Conservation (phyloP, 2,113 vertebrate genomes). For the Oryzias curvinotus region DNA sequence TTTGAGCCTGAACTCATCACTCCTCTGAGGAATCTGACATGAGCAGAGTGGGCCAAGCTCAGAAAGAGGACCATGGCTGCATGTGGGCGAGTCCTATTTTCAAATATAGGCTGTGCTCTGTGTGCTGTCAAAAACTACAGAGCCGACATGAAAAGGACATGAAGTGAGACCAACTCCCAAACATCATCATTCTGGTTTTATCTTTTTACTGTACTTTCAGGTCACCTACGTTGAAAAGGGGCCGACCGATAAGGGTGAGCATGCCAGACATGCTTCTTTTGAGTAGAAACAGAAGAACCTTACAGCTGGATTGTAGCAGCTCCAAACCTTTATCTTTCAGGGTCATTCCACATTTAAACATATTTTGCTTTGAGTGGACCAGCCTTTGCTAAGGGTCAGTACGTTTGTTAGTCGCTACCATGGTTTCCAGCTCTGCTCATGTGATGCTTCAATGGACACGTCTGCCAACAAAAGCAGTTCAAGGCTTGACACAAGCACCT, state of each 20-base stretch:
- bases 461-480: conserved; percentile 25
- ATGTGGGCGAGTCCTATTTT: conserved; percentile 4
- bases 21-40: conserved; percentile 2
- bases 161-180: conserved; percentile 9
- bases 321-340: conserved; percentile 24
- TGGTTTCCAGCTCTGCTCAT: conserved; percentile 47
- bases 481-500: conserved; percentile 26
- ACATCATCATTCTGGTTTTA: conserved; percentile 15
- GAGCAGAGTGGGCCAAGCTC: not conserved
- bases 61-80: not conserved
- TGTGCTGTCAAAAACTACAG: conserved; percentile 7
- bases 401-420: conserved; percentile 45
- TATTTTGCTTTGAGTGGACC: conserved; percentile 49
- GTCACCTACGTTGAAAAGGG: conserved; percentile 14
- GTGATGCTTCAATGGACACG: conserved; percentile 43
- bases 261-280: conserved; percentile 5
- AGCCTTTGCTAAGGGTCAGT: conserved; percentile 49
- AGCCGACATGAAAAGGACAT: conserved; percentile 25
- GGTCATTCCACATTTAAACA: conserved; percentile 49
- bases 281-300: conserved; percentile 16
- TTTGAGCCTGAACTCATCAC: not conserved
- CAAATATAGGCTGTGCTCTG: not conserved
- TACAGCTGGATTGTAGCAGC: conserved; percentile 13
- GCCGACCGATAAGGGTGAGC: conserved; percentile 14
- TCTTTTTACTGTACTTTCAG: conserved; percentile 28